Evolutionary conservation across 2,113 vertebrate genomes (phyloP), one percentile per base, ranked within the genome.

Genomic region (Hepsetus odoe): DNA sequence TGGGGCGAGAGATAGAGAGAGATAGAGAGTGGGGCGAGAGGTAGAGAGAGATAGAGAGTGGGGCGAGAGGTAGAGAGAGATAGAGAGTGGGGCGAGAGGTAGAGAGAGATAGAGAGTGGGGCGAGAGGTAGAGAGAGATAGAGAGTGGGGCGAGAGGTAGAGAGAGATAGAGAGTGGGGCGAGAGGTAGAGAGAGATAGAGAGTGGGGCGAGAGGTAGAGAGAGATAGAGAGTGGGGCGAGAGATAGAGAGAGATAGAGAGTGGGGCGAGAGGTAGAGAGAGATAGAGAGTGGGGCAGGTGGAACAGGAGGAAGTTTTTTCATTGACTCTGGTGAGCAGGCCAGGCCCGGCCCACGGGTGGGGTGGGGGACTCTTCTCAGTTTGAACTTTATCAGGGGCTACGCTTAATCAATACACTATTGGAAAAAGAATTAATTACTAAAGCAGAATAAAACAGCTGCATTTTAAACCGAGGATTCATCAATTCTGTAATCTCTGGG

Each of bases 381-480:
- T 98, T 99, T 99, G 96, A 99, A 99, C 97, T 99, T 98, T 97
- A 99, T 99, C 98, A 97, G 95, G 96, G 96, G 94, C 95, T 98
- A 97, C 95, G 94, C 96, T 98, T 97, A 98, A 99, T 99, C 98
- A 98, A 99, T 99, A 98, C 90, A 72, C 92, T 98, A 99, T 99
- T 90, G 98, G 97, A 97, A 98, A 98, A 99, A 98, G 97, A 99
- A 99, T 99, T 98, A 98, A 99, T 99, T 99, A 99, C 96, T 96
- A 98, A 98, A 98, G 95, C 98, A 98, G 97, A 98, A 97, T 98
- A 98, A 98, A 99, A 98, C 96, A 98, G 96, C 97, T 95, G 98
- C 96, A 99, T 98, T 99, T 98, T 97, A 98, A 99, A 97, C 94
- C 90, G 93, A 96, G 96, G 95, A 96, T 97, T 96, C 96, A 96